phyloP scores from a whole-genome alignment of 2,797 vertebrate species.

The Halcyon smyrnensis region DNA sequence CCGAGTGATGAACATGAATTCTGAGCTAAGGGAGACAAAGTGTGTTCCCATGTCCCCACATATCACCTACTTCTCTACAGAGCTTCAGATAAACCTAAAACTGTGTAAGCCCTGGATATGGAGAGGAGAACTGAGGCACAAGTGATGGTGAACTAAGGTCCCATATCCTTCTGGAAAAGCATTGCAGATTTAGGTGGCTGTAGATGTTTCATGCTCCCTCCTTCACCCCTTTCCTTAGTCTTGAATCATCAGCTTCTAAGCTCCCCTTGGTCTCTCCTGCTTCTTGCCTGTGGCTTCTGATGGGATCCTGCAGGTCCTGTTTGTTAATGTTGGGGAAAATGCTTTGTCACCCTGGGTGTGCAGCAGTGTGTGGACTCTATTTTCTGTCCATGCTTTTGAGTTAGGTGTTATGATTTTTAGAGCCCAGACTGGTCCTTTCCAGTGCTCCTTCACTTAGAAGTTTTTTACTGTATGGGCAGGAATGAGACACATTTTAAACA shows the following conservation, averaged over 20 bases:
- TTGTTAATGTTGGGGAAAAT: fast-evolving
- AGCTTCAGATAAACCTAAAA: background rate
- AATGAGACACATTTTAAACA: background rate
- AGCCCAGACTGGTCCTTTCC: background rate
- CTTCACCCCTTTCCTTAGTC: background rate
- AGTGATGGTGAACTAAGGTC: background rate
- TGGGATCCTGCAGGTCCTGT: background rate
- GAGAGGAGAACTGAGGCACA: background rate
- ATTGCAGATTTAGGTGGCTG: background rate
- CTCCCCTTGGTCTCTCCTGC: background rate
- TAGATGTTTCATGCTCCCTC: fast-evolving
- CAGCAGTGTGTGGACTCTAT: background rate
- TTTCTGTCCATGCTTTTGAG: background rate
- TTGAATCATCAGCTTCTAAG: background rate
- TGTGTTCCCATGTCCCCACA: background rate
- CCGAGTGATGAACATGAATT: background rate
- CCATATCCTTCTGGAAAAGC: background rate
- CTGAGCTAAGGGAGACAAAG: background rate
- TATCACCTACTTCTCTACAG: background rate
- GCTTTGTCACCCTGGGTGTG: background rate
- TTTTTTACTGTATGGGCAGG: background rate
- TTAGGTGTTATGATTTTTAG: background rate
- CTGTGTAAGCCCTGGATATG: background rate
- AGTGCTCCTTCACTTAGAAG: background rate
- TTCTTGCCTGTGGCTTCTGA: background rate